Evolutionary conservation across 2,113 vertebrate genomes (phyloP).

Genomic region (Labeo catla): DNA sequence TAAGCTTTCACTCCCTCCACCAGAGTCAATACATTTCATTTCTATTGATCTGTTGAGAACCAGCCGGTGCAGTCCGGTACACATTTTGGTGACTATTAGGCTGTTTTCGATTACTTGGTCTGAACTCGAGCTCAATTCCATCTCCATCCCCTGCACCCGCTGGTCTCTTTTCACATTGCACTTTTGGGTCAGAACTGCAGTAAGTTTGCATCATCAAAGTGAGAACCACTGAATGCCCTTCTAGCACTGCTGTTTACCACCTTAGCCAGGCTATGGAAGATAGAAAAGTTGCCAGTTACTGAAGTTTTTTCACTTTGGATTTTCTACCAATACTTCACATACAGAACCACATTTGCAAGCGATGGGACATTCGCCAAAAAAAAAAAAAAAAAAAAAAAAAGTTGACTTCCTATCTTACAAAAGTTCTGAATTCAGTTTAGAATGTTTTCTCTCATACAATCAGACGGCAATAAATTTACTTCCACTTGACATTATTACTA

Average conservation of each 20-base stretch:
- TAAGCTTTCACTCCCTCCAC: slow-evolving; percentile 15
- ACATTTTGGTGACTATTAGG: slow-evolving; percentile 23
- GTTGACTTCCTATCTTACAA: background rate
- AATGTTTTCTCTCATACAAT: background rate
- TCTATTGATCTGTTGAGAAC: slow-evolving; percentile 33
- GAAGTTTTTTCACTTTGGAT: background rate
- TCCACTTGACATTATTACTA: background rate
- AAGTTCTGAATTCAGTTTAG: background rate
- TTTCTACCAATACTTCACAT: background rate
- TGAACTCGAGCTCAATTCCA: slow-evolving; percentile 15
- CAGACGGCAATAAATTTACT: background rate
- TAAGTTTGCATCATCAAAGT: slow-evolving; percentile 15
- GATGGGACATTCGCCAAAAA: background rate
- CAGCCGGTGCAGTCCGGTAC: background rate
- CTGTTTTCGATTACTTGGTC: slow-evolving; percentile 30
- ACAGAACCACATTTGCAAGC: background rate
- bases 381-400: background rate
- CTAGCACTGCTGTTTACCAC: background rate
- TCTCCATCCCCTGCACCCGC: background rate
- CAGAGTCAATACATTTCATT: slow-evolving; percentile 38
- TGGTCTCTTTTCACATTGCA: slow-evolving; percentile 15
- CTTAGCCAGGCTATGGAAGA: background rate
- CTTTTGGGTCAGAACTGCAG: background rate
- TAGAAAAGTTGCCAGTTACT: background rate
- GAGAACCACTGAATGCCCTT: background rate